Evolutionary conservation across 2,797 vertebrate genomes (phyloP).

Genomic region (Micromesistius poutassou): DNA sequence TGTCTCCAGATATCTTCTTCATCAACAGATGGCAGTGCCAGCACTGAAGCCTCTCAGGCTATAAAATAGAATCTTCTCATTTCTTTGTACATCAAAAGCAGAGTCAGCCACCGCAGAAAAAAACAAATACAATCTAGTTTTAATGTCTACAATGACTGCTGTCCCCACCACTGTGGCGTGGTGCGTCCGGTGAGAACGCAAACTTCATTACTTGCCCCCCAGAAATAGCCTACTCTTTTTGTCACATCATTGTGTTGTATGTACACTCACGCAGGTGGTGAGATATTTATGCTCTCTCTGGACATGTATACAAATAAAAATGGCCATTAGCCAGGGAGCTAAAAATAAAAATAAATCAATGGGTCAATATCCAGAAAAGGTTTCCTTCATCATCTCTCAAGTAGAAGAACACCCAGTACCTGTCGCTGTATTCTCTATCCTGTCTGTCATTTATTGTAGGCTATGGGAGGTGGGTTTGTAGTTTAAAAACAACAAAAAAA

Average conservation of each 20-base stretch:
- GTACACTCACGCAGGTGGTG: slow-evolving; percentile 19
- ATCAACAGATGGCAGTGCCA: slow-evolving; percentile 79
- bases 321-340: slow-evolving; percentile 5
- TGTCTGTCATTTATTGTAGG: not conserved
- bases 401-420: slow-evolving; percentile 49
- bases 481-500: not conserved
- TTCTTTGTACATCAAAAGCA: slow-evolving; percentile 35
- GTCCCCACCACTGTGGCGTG: slow-evolving; percentile 10
- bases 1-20: slow-evolving; percentile 36
- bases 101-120: slow-evolving; percentile 23
- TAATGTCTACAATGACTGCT: slow-evolving; percentile 19
- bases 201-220: slow-evolving; percentile 26
- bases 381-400: slow-evolving; percentile 66
- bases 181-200: slow-evolving; percentile 11
- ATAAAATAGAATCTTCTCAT: slow-evolving; percentile 63
- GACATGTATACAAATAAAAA: slow-evolving; percentile 52
- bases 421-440: slow-evolving; percentile 7
- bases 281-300: slow-evolving; percentile 27
- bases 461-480: slow-evolving; percentile 5
- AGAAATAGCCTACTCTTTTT: slow-evolving; percentile 38
- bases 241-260: slow-evolving; percentile 40
- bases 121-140: slow-evolving; percentile 31
- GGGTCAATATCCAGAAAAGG: slow-evolving; percentile 55
- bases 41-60: slow-evolving; percentile 72
- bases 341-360: slow-evolving; percentile 20